A percentile compares a stretch with the other conserved stretches of the same genome.
phyloP scores from a whole-genome alignment of 2,113 vertebrate species.

The Azemiops feae region DNA sequence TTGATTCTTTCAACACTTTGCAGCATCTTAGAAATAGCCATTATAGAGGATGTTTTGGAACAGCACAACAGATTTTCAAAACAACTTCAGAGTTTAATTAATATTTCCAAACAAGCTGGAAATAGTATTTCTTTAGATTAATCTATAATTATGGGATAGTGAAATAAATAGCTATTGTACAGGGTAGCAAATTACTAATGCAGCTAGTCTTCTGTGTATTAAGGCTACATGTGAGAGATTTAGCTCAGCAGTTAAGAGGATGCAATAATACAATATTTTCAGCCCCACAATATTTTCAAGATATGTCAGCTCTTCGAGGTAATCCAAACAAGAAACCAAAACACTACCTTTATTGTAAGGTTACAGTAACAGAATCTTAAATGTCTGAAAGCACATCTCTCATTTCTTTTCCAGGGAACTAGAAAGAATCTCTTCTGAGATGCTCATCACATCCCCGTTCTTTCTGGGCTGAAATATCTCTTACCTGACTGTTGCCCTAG shows the following conservation, averaged over 20 bases:
- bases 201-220: not conserved
- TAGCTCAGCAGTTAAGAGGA: not conserved
- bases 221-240: not conserved
- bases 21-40: conserved; percentile 39
- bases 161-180: not conserved
- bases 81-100: conserved; percentile 2
- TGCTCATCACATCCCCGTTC: not conserved
- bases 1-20: conserved; percentile 43
- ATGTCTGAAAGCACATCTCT: not conserved
- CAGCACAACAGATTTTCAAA: conserved; percentile 42
- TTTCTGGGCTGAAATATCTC: not conserved
- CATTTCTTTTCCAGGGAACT: not conserved
- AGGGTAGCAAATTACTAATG: not conserved
- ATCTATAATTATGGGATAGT: not conserved
- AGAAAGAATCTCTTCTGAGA: not conserved
- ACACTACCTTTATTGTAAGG: not conserved
- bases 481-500: not conserved
- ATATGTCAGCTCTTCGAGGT: not conserved
- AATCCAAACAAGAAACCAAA: not conserved
- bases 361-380: not conserved
- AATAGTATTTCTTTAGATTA: not conserved
- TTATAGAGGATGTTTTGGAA: conserved; percentile 53
- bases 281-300: not conserved
- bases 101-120: conserved; percentile 8
- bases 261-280: not conserved